Evolutionary conservation across 1,140 invertebrate species (phyloP).

Genomic region (Luehdorfia chinensis): DNA sequence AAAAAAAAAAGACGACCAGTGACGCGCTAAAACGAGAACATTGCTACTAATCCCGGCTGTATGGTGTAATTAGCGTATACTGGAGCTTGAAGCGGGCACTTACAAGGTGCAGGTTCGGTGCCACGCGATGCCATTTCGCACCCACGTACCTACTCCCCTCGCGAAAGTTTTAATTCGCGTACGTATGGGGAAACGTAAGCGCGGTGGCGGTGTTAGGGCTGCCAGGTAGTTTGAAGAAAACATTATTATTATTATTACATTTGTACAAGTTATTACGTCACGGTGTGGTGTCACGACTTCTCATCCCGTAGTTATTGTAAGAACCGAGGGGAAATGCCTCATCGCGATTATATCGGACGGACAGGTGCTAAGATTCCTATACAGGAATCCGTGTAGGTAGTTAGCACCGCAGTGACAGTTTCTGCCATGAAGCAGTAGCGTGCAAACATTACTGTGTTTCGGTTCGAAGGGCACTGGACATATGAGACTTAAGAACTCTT

Average conservation of each 20-base stretch:
- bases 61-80: conserved; percentile 1
- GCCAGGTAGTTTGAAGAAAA: not conserved
- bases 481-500: no score
- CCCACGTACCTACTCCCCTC: conserved; percentile 25
- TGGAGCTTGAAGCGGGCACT: not conserved
- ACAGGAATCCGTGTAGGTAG: no score
- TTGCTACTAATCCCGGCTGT: conserved; percentile 2
- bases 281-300: no score
- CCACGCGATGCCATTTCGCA: not conserved
- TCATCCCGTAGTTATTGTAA: no score
- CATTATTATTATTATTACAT: not conserved
- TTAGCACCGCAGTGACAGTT: no score
- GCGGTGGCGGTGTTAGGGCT: conserved; percentile 10
- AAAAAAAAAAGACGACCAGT: conserved; percentile 5
- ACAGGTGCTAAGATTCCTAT: no score
- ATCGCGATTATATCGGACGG: no score
- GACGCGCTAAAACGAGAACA: conserved; percentile 3
- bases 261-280: no score
- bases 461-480: no score
- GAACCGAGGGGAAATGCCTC: no score
- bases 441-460: no score
- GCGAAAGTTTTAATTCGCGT: conserved; percentile 40
- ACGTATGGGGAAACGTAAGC: conserved; percentile 37
- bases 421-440: no score
- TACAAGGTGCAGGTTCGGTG: conserved; percentile 2